Conservation (phyloP, 2,888 invertebrate species). For the Mesorhabditis belari region DNA sequence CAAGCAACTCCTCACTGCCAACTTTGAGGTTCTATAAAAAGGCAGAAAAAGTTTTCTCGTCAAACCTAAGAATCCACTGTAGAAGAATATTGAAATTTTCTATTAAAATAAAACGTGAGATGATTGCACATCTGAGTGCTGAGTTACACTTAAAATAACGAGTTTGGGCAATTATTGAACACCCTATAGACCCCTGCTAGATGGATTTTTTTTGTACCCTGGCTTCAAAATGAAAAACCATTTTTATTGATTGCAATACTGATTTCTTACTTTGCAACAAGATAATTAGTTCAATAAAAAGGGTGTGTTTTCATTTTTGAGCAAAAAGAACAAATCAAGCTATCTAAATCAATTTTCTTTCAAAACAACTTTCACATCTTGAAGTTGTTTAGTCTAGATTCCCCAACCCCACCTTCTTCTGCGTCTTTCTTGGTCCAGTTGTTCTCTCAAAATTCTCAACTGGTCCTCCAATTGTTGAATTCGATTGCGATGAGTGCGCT, state of each 20-base stretch:
- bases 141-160: too few species aligned
- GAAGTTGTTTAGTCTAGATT: neutral
- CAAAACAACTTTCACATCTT: neutral
- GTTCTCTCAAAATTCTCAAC: slow-evolving; percentile 44
- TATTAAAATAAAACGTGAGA: slow-evolving; percentile 34
- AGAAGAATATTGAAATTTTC: slow-evolving; percentile 20
- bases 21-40: slow-evolving; percentile 26
- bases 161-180: too few species aligned
- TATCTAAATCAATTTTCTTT: neutral
- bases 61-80: slow-evolving; percentile 44
- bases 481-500: slow-evolving; percentile 43
- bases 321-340: too few species aligned
- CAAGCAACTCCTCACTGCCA: too few species aligned
- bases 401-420: slow-evolving; percentile 15
- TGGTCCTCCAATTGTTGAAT: slow-evolving; percentile 50
- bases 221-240: too few species aligned
- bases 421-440: slow-evolving; percentile 46
- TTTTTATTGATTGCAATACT: too few species aligned
- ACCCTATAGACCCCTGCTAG: too few species aligned
- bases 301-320: too few species aligned
- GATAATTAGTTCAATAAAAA: too few species aligned
- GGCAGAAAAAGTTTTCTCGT: slow-evolving; percentile 41
- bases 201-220: too few species aligned
- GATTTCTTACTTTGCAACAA: too few species aligned
- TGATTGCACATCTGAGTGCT: too few species aligned